These are phyloP conservation scores for Trichoplusia ni DNA, from an alignment of 1,140 invertebrate genomes.

Conservation along the genomic window DNA sequence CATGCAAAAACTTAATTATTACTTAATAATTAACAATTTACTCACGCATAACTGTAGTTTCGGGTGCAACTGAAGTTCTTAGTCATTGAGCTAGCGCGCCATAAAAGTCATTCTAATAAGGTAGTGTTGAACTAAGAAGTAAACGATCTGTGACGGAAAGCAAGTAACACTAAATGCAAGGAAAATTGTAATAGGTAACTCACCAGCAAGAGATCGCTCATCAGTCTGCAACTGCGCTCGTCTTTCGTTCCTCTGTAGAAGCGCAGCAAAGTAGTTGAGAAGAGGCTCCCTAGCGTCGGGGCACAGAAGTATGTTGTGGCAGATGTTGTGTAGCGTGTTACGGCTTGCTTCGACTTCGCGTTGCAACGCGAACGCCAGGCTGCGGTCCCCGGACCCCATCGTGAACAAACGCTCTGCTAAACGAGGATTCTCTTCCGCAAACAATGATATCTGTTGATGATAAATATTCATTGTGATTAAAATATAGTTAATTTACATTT, in stretches of 20 bases:
- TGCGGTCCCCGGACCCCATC: slow-evolving; percentile 61
- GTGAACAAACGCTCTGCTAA: slow-evolving; percentile 84
- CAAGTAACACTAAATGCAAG: too few species aligned
- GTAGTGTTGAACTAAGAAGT: too few species aligned
- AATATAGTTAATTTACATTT: background rate
- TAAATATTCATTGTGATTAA: background rate
- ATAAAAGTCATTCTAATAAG: too few species aligned
- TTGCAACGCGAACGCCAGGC: slow-evolving; percentile 85
- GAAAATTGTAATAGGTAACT: too few species aligned
- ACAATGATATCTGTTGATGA: slow-evolving; percentile 88
- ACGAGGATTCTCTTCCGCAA: slow-evolving; percentile 95
- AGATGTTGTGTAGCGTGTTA: slow-evolving; percentile 89
- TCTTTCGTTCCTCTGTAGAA: slow-evolving; percentile 92
- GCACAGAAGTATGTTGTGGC: slow-evolving; percentile 93
- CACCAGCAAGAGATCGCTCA: slow-evolving; percentile 89
- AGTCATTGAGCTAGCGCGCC: too few species aligned
- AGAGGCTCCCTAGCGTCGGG: slow-evolving; percentile 87
- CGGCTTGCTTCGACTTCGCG: slow-evolving; percentile 88
- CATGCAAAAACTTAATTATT: too few species aligned
- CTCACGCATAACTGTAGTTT: too few species aligned
- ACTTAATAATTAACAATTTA: too few species aligned
- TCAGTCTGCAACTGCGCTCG: slow-evolving; percentile 94
- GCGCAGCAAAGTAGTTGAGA: slow-evolving; percentile 88
- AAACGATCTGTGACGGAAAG: too few species aligned
- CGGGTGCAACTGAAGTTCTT: too few species aligned